Evolutionary conservation across 2,113 vertebrate genomes (phyloP).

Genomic region (Hirundichthys speculiger): DNA sequence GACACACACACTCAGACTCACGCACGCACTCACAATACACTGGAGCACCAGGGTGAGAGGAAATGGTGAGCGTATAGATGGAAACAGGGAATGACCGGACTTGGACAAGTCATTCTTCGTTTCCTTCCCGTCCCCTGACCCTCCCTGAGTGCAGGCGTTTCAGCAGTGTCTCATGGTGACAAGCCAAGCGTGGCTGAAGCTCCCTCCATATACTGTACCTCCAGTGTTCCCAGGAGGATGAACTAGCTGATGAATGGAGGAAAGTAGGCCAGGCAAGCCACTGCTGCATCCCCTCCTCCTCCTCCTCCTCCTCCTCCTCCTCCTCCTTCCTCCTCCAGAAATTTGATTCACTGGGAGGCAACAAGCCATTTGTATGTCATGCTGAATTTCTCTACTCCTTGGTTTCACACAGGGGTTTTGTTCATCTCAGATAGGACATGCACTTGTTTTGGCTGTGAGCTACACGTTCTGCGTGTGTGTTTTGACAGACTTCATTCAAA

Average conservation of each 20-base stretch:
- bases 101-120: constrained; percentile 17
- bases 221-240: constrained; percentile 62
- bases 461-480: constrained; percentile 13
- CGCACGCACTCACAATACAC: not conserved
- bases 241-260: constrained; percentile 54
- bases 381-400: constrained; percentile 28
- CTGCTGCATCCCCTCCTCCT: constrained; percentile 39
- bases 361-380: constrained; percentile 62
- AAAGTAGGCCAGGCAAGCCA: constrained; percentile 76
- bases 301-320: constrained; percentile 11
- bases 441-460: constrained; percentile 21
- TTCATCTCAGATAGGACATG: constrained; percentile 25
- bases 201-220: constrained; percentile 59
- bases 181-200: constrained; percentile 74
- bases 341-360: constrained; percentile 52
- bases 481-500: constrained; percentile 49
- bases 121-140: constrained; percentile 5
- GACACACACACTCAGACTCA: not conserved
- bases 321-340: constrained; percentile 17
- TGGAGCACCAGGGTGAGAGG: not conserved
- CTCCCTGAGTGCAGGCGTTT: constrained; percentile 43
- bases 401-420: constrained; percentile 30
- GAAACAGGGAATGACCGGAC: constrained; percentile 33
- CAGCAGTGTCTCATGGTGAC: constrained; percentile 55
- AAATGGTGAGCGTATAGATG: constrained; percentile 36